Evolutionary conservation across 2,888 invertebrate genomes (phyloP).

Genomic region (Myopa tessellatipennis): DNA sequence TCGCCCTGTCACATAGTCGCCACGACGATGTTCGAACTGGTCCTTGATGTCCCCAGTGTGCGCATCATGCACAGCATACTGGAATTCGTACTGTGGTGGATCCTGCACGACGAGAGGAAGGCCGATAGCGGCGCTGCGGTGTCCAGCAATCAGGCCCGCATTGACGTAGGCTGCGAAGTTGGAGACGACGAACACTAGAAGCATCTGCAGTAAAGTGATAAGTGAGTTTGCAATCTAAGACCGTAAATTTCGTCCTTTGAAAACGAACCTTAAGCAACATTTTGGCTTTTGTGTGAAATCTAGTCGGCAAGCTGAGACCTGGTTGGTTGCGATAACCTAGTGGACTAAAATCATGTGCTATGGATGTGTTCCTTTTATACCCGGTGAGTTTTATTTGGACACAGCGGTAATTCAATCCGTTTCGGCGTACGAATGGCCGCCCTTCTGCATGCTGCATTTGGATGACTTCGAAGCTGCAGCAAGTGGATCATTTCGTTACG

Average conservation of each 20-base stretch:
- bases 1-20: conserved; percentile 66
- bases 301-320: not conserved
- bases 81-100: conserved; percentile 66
- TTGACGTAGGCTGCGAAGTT: not conserved
- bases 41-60: conserved; percentile 67
- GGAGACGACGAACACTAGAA: not conserved
- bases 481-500: conserved; percentile 24
- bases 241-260: not conserved
- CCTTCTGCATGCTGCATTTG: conserved; percentile 30
- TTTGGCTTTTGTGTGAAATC: conserved; percentile 7
- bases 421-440: not conserved
- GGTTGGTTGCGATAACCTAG: conserved; percentile 20
- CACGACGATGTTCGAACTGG: conserved; percentile 66
- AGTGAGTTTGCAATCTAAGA: not conserved
- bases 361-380: conserved; percentile 29
- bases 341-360: conserved; percentile 28
- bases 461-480: not conserved
- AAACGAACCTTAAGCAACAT: conserved; percentile 22
- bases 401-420: conserved; percentile 22
- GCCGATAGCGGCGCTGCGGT: conserved; percentile 10
- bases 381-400: not conserved
- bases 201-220: not conserved
- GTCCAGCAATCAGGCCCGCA: conserved; percentile 22
- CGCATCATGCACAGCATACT: conserved; percentile 66
- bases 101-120: conserved; percentile 45